Evolutionary conservation across 2,797 vertebrate species (phyloP), one percentile per base, ranked within the genome.

Genomic region (Ceyx erithaca): DNA sequence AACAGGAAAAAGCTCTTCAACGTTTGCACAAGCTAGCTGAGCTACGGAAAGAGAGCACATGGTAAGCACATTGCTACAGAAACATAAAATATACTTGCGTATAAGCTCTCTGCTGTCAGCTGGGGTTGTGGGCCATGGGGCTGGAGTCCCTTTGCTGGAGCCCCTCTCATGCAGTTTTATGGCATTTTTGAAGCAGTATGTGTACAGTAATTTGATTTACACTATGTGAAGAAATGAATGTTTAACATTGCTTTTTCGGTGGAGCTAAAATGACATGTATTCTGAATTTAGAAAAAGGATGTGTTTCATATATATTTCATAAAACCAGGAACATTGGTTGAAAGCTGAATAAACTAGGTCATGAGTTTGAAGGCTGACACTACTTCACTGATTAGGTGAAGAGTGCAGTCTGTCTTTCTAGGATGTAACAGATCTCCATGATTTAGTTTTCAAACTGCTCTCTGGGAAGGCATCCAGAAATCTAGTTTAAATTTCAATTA

Each of bases 1-100:
- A 98, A 85, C 98, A 98, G 96, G 98, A 98, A 88, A 98, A 98
- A 93, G 98, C 98, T 64, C 98, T 98, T 52, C 98, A 98, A 90
- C 98, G 98, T 61, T 96, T 99, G 75, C 98, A 99, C 94, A 98
- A 97, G 92, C 95, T 98, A 54, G 98, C 98, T 4, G 98, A 98
- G 91, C 97, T 98, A 86, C 97, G 98, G 91, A 98, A 97, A 85
- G 97, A 98, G 96, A 96, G 97, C 58, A 96, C 94, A 4, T 98
- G 98, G 98, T 98, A 90, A 97, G 97, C 97, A 31, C 28, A 9
- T 11, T 45, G 54, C 62, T 76, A 80, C 55, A 76, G 58, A 92
- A 96, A 95, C 43, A 40, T 54, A 21, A 93, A 83, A 92, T 72
- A 13, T 7, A 3, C 25, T 62, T 77, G 31, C 12, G 58, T 64